Evolutionary conservation across 2,113 vertebrate species (phyloP), one percentile per base, ranked within the genome.

Genomic region (Prolemur simus): DNA sequence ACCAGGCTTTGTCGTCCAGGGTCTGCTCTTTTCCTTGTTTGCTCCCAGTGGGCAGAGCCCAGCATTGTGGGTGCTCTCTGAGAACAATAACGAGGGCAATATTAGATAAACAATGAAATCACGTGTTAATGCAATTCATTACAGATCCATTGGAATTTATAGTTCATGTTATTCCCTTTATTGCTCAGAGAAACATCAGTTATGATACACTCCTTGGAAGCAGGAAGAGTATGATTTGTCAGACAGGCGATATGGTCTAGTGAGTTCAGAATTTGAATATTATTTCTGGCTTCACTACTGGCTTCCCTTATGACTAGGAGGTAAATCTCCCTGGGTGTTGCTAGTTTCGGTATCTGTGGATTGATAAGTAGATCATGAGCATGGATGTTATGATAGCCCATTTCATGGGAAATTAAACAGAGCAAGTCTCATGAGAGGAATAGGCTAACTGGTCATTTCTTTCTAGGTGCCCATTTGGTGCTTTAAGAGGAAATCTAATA

Each of bases 241-340:
- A 94, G 86, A 89, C 86, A 95, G 92, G 83, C 0, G 58, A 95
- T 77, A 68, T 0, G 84, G 93, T 96, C 92, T 87, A 81, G 49
- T 73, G 56, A 45, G 27, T 78, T 93, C 86, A 64, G 73, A 78
- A 92, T 78, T 73, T 91, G 94, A 95, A 91, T 95, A 29, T 76
- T 95, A 89, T 91, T 92, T 93, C 92, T 95, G 91, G 68, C 80
- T 86, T 68, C 34, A 34, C 66, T 21, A 6, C 52, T 23, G 29
- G 42, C 89, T 95, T 97, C 74, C 73, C 87, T 81, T 95, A 69
- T 93, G 91, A 95, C 87, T 78, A 63, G 78, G 82, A 82, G 89
- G 74, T 10, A 88, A 95, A 80, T 85, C 39, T 78, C 78, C 71
- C 73, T 82, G 83, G 85, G 89, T 86, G 74, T 83, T 69, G 87